Base-by-base conservation (phyloP, 2,113 vertebrate genomes). In the Scomber japonicus region DNA sequence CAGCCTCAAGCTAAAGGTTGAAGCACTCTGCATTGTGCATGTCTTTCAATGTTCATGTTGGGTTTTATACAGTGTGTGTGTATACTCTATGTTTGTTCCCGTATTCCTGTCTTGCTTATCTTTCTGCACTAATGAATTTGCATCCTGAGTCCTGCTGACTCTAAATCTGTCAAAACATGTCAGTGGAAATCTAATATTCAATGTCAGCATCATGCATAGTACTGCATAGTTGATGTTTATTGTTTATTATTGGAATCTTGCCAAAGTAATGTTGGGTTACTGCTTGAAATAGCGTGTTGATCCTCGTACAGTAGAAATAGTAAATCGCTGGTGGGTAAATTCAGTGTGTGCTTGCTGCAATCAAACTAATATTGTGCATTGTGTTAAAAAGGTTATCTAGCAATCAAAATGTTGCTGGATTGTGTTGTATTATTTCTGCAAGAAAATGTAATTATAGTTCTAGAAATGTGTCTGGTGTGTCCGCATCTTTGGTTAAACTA, bases 11-110 rank as follows among this genome's bases (percentile, higher is more conserved):
- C 21, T 44, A 16, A 57, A 76, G 49, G 57, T 57, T 71, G 57
- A 53, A 79, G 50, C 46, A 12, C 40, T 64, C 73, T 80, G 75
- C 76, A 90, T 71, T 16, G 1, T 87, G 71, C 73, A 78, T 13
- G 27, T 49, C 11, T 53, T 59, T 8, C 55, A 56, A 31, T 27
- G 44, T 69, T 65, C 44, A 49, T 49, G 48, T 54, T 72, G 21
- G 50, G 21, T 64, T 54, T 45, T 53, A 19, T 5, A n/a, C 45
- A 40, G 16, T 49, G 9, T 57, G 7, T 35, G 35, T 21, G 21
- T 35, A 35, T 35, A 35, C 35, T 35, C 5, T 35, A 35, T 40
- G 35, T 40, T 8, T 35, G 24, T 40, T 40, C 35, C 9, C 35
- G 35, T 9, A 2, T 1, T 8, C 8, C 35, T 31, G 57, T 27